Base-by-base conservation (phyloP, 2,888 invertebrate species). In the Tryphoninae sp. region DNA sequence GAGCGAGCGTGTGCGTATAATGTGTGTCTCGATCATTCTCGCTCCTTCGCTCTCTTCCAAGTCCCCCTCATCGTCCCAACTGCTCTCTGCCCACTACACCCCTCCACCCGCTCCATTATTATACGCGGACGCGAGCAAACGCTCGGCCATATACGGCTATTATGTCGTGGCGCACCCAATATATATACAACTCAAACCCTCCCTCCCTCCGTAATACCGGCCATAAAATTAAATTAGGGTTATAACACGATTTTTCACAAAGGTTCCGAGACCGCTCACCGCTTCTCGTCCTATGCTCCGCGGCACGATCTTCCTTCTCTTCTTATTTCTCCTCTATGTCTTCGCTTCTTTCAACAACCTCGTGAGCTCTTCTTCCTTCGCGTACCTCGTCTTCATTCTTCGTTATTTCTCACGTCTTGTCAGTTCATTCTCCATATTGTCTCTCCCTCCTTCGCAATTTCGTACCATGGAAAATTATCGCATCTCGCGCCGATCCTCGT, bases 221-320 rank as follows among this genome's bases (percentile, higher is more conserved):
- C 88, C 90, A 91, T 92, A 92, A 92, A 92, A 92, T 92, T 92
- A 92, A 92, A 92, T 92, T 92, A 91, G 91, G 92, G 91, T 92
- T 92, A 91, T 92, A 92, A 92, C 91, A 89, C 90, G 90, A 91
- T 92, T 92, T 92, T 92, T 92, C 91, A 90, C 91, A 90, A 90
- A 91, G 91, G 90, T 88, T 87, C 88, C 87, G 87, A 86, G 84
- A 82, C 84, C 86, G 86, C 82, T 62, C 74, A 73, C 74, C 71
- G 59, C 67, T 22, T 65, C 42, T 65, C 23, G 6, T 23, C 23
- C 22, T 75, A 61, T 77, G 55, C 61, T 67, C 73, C 62, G 23
- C 76, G 72, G 68, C 79, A 68, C 74, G 68, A 72, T 82, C 78
- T 40, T 75, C 73, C 61, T 65, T 69, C 62, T 49, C 61, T 78